Percentiles rank a stretch among this genome's conserved stretches.
These are phyloP conservation scores for Holothuria scabra DNA, from an alignment of 53 echinoderm and acorn worm species.

Conservation along the genomic window DNA sequence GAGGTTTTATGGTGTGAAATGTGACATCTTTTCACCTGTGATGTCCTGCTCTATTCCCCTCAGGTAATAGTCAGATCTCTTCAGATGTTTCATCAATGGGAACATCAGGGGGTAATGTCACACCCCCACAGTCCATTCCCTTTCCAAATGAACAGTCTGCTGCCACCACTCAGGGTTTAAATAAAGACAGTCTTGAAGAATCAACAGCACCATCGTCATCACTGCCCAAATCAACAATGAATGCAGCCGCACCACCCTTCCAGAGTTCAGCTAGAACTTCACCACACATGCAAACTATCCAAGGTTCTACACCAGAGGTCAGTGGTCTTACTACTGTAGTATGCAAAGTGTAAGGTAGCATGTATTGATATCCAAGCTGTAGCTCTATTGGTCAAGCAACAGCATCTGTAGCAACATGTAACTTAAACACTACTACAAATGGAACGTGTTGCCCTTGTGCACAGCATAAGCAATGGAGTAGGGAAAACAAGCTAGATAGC, in stretches of 20 bases:
- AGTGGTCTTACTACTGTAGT: neutral
- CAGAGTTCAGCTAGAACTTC: constrained; percentile 85
- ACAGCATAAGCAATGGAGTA: too few species aligned
- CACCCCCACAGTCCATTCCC: constrained; percentile 42
- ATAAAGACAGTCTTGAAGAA: constrained; percentile 13
- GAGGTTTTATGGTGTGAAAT: too few species aligned
- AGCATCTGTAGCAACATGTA: too few species aligned
- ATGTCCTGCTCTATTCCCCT: too few species aligned
- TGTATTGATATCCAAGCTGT: too few species aligned
- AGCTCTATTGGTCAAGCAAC: too few species aligned
- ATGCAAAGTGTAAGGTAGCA: too few species aligned
- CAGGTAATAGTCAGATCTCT: constrained; percentile 15
- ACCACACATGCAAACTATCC: constrained; percentile 60
- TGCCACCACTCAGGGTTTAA: neutral
- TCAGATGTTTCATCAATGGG: constrained; percentile 24
- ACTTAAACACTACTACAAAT: too few species aligned
- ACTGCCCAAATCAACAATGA: constrained; percentile 88
- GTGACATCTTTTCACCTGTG: too few species aligned
- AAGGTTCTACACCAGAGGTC: constrained; percentile 26
- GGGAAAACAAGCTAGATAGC: too few species aligned
- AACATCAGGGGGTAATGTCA: constrained; percentile 21
- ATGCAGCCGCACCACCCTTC: constrained; percentile 90
- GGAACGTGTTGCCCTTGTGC: too few species aligned
- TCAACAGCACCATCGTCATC: neutral
- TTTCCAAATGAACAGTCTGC: constrained; percentile 6